A percentile compares a stretch with the other conserved stretches of the same genome.
Conservation (phyloP, 2,113 vertebrate genomes). For the Tragelaphus scriptus region DNA sequence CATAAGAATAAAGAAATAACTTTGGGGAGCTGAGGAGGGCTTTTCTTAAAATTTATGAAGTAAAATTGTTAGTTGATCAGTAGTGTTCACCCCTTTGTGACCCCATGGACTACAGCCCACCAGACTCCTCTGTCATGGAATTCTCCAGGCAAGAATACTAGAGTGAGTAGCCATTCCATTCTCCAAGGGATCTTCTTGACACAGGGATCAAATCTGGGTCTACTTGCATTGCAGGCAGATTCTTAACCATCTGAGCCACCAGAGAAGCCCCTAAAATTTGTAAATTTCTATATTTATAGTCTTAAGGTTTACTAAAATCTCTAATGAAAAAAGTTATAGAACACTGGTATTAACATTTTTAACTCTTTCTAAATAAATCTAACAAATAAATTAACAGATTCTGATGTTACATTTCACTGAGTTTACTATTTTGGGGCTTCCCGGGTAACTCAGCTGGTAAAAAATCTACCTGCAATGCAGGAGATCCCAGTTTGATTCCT, state of each 20-base stretch:
- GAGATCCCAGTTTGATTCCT: background rate
- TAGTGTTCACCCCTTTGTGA: background rate
- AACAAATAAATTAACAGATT: background rate
- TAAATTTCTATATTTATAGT: background rate
- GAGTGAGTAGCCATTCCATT: background rate
- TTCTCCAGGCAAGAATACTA: background rate
- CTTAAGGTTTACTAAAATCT: background rate
- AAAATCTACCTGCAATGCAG: background rate
- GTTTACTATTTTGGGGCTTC: background rate
- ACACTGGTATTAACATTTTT: background rate
- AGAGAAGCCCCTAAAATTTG: background rate
- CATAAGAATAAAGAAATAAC: background rate
- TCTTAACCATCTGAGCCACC: background rate
- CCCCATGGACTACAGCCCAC: background rate
- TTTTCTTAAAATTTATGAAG: background rate
- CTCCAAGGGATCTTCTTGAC: background rate
- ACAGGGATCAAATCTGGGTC: background rate
- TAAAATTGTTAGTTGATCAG: background rate
- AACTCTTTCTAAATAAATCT: background rate
- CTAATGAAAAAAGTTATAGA: background rate
- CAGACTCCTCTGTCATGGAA: background rate
- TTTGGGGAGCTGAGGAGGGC: background rate
- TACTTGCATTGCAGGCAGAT: background rate
- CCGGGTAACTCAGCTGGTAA: background rate
- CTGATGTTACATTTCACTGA: background rate